Evolutionary conservation across 2,888 invertebrate species (phyloP).

Genomic region (Drepana falcataria): DNA sequence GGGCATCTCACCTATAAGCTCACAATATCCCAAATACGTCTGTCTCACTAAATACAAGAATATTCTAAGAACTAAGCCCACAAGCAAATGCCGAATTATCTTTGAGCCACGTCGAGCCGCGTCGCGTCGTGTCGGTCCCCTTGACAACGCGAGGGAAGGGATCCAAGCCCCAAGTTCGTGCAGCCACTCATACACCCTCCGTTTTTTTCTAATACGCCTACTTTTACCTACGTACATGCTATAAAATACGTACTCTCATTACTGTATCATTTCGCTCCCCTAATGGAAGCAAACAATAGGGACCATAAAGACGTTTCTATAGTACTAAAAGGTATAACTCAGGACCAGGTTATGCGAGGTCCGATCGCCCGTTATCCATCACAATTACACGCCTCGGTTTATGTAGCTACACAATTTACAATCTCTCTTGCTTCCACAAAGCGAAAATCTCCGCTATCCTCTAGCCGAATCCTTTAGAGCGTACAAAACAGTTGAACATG

Average conservation of each 20-base stretch:
- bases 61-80: background rate
- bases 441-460: no score
- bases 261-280: slow-evolving; percentile 54
- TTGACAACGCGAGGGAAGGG: slow-evolving; percentile 27
- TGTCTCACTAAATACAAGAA: background rate
- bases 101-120: slow-evolving; percentile 17
- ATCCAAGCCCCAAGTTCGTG: no score
- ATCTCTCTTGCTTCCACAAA: background rate
- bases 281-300: slow-evolving; percentile 45
- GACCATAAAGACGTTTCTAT: slow-evolving; percentile 24
- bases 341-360: slow-evolving; percentile 13
- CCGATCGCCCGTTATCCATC: background rate
- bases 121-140: slow-evolving; percentile 25
- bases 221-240: slow-evolving; percentile 16
- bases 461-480: no score
- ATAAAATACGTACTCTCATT: slow-evolving; percentile 50
- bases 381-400: background rate
- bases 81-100: background rate
- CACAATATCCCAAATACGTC: background rate
- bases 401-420: background rate
- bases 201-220: slow-evolving; percentile 30
- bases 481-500: no score
- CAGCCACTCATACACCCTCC: slow-evolving; percentile 41
- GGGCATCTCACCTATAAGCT: background rate
- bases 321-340: slow-evolving; percentile 13